These are phyloP conservation scores for Drosophila sordidapex DNA, from an alignment of 2,888 invertebrate genomes.

Conservation along the genomic window DNA sequence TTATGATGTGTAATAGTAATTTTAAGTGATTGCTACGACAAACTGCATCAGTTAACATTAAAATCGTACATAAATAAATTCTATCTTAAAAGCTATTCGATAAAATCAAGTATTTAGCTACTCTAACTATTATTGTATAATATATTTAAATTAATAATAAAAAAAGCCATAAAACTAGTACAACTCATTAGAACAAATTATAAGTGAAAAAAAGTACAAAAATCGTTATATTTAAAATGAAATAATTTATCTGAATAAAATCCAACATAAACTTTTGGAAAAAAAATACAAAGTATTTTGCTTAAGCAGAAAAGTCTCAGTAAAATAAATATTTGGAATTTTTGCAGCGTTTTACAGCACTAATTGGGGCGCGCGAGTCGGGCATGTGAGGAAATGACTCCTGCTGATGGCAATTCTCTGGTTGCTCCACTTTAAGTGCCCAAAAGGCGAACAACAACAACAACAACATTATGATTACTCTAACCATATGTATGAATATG, in stretches of 20 bases:
- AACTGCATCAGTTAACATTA: neutral
- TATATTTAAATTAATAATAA: no score
- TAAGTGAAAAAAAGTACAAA: neutral
- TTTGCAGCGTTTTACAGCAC: neutral
- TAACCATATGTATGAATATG: slow-evolving; percentile 1
- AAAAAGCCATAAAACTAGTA: neutral
- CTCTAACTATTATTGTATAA: no score
- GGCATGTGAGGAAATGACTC: slow-evolving; percentile 5
- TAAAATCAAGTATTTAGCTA: no score
- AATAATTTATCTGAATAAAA: neutral
- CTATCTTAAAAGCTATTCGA: neutral
- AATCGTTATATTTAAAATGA: neutral
- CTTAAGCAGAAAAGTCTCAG: neutral
- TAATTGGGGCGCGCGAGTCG: neutral
- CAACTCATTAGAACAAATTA: neutral
- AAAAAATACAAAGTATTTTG: neutral
- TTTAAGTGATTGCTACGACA: neutral
- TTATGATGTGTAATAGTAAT: neutral
- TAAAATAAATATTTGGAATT: neutral
- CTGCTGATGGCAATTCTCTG: neutral
- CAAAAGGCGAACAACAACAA: slow-evolving; percentile 16
- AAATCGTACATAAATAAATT: neutral
- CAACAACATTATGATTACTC: neutral
- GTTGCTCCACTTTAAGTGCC: slow-evolving; percentile 21
- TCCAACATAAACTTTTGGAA: neutral